phyloP scores from a whole-genome alignment of 2,888 invertebrate species.

The Boloria euphrosyne region DNA sequence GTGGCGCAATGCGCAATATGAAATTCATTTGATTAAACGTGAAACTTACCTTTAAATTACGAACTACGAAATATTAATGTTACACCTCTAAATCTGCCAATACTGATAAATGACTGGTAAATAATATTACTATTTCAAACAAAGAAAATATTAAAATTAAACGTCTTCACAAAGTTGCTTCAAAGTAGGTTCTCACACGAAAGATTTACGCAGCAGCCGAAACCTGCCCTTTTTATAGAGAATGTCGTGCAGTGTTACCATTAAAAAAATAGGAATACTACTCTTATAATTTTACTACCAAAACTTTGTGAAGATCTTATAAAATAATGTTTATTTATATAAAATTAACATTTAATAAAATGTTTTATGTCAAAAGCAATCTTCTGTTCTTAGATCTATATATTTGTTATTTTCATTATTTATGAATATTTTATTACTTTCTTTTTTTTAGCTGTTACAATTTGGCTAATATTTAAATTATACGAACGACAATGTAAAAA shows the following conservation, averaged over 20 bases:
- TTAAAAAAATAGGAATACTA: neutral
- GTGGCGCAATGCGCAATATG: conserved; percentile 37
- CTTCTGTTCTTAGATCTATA: too few relatives aligned
- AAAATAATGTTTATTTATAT: neutral
- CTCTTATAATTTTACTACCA: neutral
- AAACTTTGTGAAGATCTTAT: too few relatives aligned
- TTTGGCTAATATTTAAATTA: too few relatives aligned
- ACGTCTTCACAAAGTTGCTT: neutral
- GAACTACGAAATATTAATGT: neutral
- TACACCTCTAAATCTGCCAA: neutral
- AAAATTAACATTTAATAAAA: neutral
- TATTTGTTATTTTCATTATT: too few relatives aligned
- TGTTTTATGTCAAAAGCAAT: too few relatives aligned
- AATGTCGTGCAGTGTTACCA: neutral
- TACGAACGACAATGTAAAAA: too few relatives aligned
- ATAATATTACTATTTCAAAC: conserved; percentile 1
- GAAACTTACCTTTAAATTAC: conserved; percentile 27
- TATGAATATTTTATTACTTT: too few relatives aligned
- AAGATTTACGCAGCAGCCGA: neutral
- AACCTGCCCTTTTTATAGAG: neutral
- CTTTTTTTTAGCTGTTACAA: too few relatives aligned
- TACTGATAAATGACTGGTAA: conserved; percentile 1
- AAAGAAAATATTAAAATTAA: conserved; percentile 5
- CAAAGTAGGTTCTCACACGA: neutral
- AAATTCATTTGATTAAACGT: conserved; percentile 18